These are phyloP conservation scores for Gymnoscopelus braueri DNA, from an alignment of 2,797 vertebrate species.

Conservation along the genomic window DNA sequence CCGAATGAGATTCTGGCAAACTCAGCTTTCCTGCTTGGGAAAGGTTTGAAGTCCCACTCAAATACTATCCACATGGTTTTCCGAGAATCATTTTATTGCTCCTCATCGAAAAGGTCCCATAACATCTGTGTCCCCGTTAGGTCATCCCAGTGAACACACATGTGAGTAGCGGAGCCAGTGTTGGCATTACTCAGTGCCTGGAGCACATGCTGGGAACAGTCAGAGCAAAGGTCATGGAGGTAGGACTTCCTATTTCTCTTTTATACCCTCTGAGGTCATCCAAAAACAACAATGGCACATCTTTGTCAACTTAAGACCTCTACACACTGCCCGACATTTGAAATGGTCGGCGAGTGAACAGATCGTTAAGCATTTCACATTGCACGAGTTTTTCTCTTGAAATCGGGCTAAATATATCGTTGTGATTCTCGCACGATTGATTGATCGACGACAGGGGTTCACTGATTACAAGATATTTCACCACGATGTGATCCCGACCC, in stretches of 20 bases:
- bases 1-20: constrained; percentile 97
- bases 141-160: constrained; percentile 93
- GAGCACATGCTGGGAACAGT: constrained; percentile 95
- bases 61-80: neutral
- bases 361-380: too few relatives aligned
- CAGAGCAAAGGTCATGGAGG: constrained; percentile 94
- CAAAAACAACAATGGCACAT: too few relatives aligned
- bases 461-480: too few relatives aligned
- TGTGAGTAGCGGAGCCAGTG: constrained; percentile 87
- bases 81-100: neutral
- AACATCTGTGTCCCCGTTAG: constrained; percentile 68
- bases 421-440: too few relatives aligned
- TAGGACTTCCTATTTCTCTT: constrained; percentile 49
- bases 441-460: too few relatives aligned
- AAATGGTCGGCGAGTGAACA: too few relatives aligned
- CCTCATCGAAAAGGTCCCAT: neutral
- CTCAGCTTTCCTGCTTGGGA: constrained; percentile 95
- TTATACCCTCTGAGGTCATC: neutral
- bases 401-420: too few relatives aligned
- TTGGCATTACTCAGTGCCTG: constrained; percentile 92
- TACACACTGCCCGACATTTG: too few relatives aligned
- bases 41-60: constrained; percentile 81
- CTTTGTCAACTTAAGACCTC: too few relatives aligned
- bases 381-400: too few relatives aligned
- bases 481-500: too few relatives aligned